phyloP scores from a whole-genome alignment of 2,888 invertebrate species.

The Cancer borealis region DNA sequence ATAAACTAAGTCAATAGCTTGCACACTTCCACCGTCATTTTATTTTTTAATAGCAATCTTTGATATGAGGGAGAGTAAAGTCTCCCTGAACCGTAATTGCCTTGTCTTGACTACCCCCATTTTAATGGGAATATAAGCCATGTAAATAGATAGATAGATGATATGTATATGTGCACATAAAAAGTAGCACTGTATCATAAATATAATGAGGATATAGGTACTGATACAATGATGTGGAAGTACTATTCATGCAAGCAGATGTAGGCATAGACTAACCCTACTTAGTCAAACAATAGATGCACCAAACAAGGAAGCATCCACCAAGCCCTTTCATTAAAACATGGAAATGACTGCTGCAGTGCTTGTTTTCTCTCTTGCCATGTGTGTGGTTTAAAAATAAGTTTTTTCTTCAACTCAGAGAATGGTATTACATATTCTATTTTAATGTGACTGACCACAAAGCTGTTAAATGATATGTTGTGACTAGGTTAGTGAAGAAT shows the following conservation, averaged over 20 bases:
- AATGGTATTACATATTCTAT: not conserved
- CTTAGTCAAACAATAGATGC: not conserved
- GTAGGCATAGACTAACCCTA: not conserved
- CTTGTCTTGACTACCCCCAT: too few relatives aligned
- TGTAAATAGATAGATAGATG: too few relatives aligned
- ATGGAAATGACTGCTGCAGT: not conserved
- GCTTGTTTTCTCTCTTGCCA: not conserved
- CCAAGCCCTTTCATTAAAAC: not conserved
- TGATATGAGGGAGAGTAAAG: not conserved
- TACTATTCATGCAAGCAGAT: not conserved
- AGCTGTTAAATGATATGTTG: not conserved
- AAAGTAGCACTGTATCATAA: not conserved
- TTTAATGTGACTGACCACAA: not conserved
- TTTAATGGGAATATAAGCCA: too few relatives aligned
- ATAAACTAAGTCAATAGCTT: not conserved
- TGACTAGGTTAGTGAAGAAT: not conserved
- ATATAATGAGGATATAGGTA: not conserved
- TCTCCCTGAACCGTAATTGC: too few relatives aligned
- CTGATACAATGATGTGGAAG: not conserved
- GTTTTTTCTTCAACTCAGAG: not conserved
- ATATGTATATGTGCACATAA: not conserved
- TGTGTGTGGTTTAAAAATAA: not conserved
- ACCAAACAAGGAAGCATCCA: not conserved
- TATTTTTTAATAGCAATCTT: not conserved
- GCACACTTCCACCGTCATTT: not conserved